phyloP scores from a whole-genome alignment of 2,888 invertebrate genomes.

The Hypsopygia costalis region DNA sequence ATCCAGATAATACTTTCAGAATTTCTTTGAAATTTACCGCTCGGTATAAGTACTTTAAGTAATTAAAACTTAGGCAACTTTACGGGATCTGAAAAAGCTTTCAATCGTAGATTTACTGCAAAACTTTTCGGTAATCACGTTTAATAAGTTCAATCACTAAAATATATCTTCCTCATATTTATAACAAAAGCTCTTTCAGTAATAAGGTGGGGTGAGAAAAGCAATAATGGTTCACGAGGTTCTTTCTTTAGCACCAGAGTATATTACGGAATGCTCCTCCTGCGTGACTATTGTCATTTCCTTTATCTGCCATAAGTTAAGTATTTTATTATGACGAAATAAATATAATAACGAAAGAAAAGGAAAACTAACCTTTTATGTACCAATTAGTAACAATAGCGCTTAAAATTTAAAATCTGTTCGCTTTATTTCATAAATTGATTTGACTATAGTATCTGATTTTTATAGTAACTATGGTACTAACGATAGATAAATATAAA shows the following conservation, averaged over 20 bases:
- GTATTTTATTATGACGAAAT: too few species aligned
- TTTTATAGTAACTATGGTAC: too few species aligned
- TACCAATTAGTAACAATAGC: too few species aligned
- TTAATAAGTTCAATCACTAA: not conserved
- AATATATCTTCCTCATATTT: conserved; percentile 13
- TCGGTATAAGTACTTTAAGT: not conserved
- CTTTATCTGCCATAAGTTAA: conserved; percentile 19
- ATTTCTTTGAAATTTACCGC: not conserved
- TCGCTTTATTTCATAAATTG: too few species aligned
- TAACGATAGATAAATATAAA: too few species aligned
- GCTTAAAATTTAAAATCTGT: too few species aligned
- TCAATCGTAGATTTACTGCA: not conserved
- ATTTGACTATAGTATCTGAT: too few species aligned
- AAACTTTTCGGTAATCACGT: not conserved
- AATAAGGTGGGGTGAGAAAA: conserved; percentile 27
- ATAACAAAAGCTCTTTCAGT: conserved; percentile 29
- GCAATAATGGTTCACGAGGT: conserved; percentile 40
- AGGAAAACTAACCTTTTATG: too few species aligned
- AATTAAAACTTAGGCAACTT: conserved; percentile 7
- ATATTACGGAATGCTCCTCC: conserved; percentile 44
- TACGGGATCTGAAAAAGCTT: conserved; percentile 6
- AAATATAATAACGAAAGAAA: too few species aligned
- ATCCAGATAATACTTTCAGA: conserved; percentile 5
- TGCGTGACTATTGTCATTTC: conserved; percentile 38
- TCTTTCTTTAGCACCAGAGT: conserved; percentile 40